phyloP scores from a whole-genome alignment of 1,140 invertebrate species.

The Microplitis demolitor region DNA sequence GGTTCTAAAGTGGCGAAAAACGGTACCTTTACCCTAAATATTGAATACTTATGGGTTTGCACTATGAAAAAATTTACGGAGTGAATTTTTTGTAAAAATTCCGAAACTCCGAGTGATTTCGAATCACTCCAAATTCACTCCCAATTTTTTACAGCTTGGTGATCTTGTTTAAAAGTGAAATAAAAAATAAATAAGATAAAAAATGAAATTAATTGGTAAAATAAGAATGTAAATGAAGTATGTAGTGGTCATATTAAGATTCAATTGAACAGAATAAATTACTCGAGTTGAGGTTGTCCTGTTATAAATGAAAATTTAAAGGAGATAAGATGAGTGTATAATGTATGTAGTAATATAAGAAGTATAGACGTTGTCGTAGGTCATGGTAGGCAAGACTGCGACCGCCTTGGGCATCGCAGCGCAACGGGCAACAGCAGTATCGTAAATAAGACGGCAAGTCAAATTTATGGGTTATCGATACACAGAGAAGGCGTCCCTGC shows the following conservation, averaged over 20 bases:
- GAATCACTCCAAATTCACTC: too few species aligned
- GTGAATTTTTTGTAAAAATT: too few species aligned
- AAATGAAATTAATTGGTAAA: too few species aligned
- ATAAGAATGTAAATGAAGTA: too few species aligned
- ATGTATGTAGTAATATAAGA: neutral
- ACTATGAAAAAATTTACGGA: too few species aligned
- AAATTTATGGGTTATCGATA: conserved; percentile 13
- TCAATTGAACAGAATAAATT: neutral
- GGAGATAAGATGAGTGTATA: neutral
- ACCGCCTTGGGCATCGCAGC: conserved; percentile 7
- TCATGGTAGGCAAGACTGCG: conserved; percentile 1
- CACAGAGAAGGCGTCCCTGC: conserved; percentile 9
- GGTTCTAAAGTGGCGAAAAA: too few species aligned
- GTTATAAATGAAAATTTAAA: neutral
- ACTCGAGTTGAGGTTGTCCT: neutral
- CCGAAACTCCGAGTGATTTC: too few species aligned
- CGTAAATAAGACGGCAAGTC: conserved; percentile 14
- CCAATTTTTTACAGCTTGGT: too few species aligned
- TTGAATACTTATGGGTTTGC: too few species aligned
- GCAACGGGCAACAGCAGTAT: neutral
- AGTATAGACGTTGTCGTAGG: conserved; percentile 14
- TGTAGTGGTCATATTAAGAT: neutral
- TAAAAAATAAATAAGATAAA: too few species aligned
- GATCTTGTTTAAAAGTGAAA: too few species aligned
- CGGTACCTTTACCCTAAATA: too few species aligned